Conservation (phyloP, 2,888 invertebrate species). For the Platynereis dumerilii region DNA sequence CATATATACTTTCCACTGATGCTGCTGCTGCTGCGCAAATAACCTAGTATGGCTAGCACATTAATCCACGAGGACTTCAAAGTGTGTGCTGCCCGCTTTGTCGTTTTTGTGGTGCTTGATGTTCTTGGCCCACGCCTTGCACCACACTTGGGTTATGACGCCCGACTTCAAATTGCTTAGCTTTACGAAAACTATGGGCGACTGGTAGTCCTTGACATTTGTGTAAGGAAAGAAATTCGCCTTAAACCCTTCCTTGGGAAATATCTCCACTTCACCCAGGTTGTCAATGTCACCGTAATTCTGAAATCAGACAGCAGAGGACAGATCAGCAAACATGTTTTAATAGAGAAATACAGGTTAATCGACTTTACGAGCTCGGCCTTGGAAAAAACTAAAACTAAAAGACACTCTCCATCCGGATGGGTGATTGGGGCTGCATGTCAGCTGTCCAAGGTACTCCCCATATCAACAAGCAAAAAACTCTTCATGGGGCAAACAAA, state of each 20-base stretch:
- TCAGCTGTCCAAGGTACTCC: too few species aligned
- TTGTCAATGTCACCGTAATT: conserved; percentile 72
- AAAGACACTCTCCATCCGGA: too few species aligned
- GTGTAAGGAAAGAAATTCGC: conserved; percentile 69
- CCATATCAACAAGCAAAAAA: too few species aligned
- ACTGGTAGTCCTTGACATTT: conserved; percentile 50
- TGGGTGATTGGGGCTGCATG: too few species aligned
- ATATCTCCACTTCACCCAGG: conserved; percentile 84
- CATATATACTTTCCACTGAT: not conserved
- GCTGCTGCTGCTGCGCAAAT: not conserved
- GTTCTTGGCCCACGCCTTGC: conserved; percentile 64
- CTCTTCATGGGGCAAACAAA: too few species aligned
- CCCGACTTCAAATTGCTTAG: conserved; percentile 51
- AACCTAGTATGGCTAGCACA: not conserved
- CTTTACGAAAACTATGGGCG: conserved; percentile 55
- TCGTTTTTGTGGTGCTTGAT: conserved; percentile 82
- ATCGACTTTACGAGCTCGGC: too few species aligned
- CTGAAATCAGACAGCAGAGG: conserved; percentile 17
- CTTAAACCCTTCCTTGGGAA: conserved; percentile 68
- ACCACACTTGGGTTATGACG: conserved; percentile 52
- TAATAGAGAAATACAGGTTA: too few species aligned
- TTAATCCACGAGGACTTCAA: conserved; percentile 93
- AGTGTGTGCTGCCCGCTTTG: conserved; percentile 90
- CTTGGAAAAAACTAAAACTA: too few species aligned
- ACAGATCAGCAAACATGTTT: too few species aligned